Evolutionary conservation across 2,888 invertebrate species (phyloP).

Genomic region (Lottia gigantea): DNA sequence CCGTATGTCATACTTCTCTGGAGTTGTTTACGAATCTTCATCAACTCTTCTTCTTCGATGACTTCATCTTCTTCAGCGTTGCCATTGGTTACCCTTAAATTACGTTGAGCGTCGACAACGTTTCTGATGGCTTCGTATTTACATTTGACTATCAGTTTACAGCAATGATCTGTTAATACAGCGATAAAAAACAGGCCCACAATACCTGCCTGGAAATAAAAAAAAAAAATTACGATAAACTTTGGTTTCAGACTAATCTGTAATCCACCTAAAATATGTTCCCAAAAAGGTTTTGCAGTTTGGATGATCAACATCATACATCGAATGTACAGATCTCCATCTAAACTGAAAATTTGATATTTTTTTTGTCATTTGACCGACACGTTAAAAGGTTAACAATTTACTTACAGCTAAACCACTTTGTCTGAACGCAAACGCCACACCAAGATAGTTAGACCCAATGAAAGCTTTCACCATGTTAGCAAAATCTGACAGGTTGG

Average conservation of each 20-base stretch:
- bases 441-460: constrained; percentile 64
- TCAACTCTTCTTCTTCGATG: constrained; percentile 25
- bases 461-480: constrained; percentile 67
- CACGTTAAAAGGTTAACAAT: too few relatives aligned
- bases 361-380: too few relatives aligned
- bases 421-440: constrained; percentile 63
- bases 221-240: not conserved
- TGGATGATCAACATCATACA: too few relatives aligned
- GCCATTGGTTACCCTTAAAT: constrained; percentile 14
- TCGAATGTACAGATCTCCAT: too few relatives aligned
- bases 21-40: constrained; percentile 35
- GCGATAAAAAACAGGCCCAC: constrained; percentile 57
- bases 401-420: constrained; percentile 64
- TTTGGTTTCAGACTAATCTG: too few relatives aligned
- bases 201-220: constrained; percentile 57
- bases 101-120: constrained; percentile 15
- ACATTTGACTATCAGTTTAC: constrained; percentile 60
- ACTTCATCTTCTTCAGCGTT: constrained; percentile 15
- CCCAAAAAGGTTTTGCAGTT: too few relatives aligned
- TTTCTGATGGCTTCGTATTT: constrained; percentile 53
- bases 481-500: constrained; percentile 62
- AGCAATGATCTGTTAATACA: constrained; percentile 61
- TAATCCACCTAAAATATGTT: too few relatives aligned
- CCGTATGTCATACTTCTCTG: constrained; percentile 53
- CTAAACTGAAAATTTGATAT: too few relatives aligned